phyloP scores from a whole-genome alignment of 2,888 invertebrate genomes.

The Ochropleura leucogaster region DNA sequence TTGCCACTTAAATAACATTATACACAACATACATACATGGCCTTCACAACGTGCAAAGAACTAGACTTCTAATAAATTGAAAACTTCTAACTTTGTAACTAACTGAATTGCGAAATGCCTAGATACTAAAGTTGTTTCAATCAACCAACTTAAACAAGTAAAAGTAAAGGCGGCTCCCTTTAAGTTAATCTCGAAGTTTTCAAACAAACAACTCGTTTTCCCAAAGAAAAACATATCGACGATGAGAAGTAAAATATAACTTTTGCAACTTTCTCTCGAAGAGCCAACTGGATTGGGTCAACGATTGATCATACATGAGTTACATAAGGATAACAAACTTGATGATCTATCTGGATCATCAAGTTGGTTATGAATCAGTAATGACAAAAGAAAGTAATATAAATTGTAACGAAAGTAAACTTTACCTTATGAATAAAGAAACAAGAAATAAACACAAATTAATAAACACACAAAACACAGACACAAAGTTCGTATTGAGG shows the following conservation, averaged over 20 bases:
- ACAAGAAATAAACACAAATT: slow-evolving; percentile 41
- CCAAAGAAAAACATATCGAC: slow-evolving; percentile 49
- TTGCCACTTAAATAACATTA: slow-evolving; percentile 40
- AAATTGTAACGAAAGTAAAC: slow-evolving; percentile 27
- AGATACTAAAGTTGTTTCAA: slow-evolving; percentile 46
- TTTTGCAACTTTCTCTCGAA: slow-evolving; percentile 71
- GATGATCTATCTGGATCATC: slow-evolving; percentile 48
- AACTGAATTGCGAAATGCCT: slow-evolving; percentile 42
- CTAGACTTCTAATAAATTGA: slow-evolving; percentile 21
- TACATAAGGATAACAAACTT: slow-evolving; percentile 58
- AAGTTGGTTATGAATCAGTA: slow-evolving; percentile 18
- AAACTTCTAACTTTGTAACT: slow-evolving; percentile 31
- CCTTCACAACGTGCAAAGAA: slow-evolving; percentile 44
- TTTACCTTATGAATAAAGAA: slow-evolving; percentile 59
- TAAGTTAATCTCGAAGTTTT: slow-evolving; percentile 38
- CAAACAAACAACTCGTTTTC: slow-evolving; percentile 46
- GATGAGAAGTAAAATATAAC: slow-evolving; percentile 49
- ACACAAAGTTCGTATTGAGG: slow-evolving; percentile 72
- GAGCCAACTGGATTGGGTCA: slow-evolving; percentile 52
- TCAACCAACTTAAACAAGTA: slow-evolving; percentile 41
- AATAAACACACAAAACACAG: slow-evolving; percentile 71
- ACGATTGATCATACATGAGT: slow-evolving; percentile 48
- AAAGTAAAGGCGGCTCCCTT: slow-evolving; percentile 20
- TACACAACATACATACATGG: slow-evolving; percentile 43
- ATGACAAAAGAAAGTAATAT: slow-evolving; percentile 25